phyloP scores from a whole-genome alignment of 2,888 invertebrate genomes.

The Lutraria lutraria region DNA sequence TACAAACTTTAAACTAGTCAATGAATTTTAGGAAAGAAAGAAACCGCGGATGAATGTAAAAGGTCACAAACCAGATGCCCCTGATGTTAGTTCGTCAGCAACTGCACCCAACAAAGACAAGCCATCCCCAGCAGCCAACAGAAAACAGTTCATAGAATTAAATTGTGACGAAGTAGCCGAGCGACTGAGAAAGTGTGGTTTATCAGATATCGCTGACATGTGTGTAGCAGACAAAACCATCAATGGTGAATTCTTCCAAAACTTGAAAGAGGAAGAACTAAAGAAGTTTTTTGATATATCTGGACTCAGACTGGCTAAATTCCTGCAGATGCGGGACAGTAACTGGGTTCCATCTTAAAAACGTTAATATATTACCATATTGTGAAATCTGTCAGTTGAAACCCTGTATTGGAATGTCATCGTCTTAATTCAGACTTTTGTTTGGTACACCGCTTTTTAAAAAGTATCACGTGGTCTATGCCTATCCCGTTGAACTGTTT shows the following conservation, averaged over 20 bases:
- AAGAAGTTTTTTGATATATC: constrained; percentile 1
- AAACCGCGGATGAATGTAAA: neutral
- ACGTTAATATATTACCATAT: neutral
- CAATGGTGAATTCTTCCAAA: constrained; percentile 48
- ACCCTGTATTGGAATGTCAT: no score
- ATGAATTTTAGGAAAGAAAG: neutral
- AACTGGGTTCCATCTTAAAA: constrained; percentile 39
- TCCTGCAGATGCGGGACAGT: constrained; percentile 34
- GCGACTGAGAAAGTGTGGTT: constrained; percentile 39
- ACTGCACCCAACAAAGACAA: neutral
- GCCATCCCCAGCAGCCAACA: neutral
- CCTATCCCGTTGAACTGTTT: neutral
- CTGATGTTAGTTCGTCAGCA: neutral
- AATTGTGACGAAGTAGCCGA: constrained; percentile 35
- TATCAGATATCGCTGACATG: constrained; percentile 38
- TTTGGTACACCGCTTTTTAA: no score
- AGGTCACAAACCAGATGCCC: neutral
- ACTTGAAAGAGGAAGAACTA: neutral
- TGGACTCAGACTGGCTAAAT: constrained; percentile 17
- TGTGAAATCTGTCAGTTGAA: no score
- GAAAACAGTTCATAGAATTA: constrained; percentile 43
- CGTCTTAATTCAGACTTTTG: no score
- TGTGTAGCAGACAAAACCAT: constrained; percentile 35
- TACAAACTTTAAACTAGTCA: no score
- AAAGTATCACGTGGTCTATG: neutral